These are phyloP conservation scores for Alethe castanea DNA, from an alignment of 2,113 vertebrate genomes.

Conservation along the genomic window DNA sequence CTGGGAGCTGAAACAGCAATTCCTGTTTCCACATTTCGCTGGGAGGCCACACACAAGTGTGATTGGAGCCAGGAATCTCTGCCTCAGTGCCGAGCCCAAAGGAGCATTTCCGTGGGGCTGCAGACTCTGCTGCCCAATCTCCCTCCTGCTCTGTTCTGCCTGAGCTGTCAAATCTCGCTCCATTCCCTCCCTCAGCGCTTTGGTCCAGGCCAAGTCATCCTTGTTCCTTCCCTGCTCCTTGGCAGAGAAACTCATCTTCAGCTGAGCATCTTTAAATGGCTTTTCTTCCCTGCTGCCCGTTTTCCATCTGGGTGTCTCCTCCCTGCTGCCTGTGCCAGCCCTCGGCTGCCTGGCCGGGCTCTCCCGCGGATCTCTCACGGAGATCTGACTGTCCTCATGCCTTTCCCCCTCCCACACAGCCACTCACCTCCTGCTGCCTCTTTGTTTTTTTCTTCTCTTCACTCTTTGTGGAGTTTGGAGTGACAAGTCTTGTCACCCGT, in stretches of 20 bases:
- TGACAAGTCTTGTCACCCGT: not conserved
- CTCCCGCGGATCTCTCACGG: fast-evolving
- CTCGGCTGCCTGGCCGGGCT: not conserved
- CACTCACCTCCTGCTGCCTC: not conserved
- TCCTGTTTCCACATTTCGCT: not conserved
- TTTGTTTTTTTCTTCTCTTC: not conserved
- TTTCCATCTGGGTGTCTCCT: not conserved
- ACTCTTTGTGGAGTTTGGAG: not conserved
- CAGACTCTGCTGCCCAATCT: not conserved
- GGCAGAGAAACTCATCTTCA: not conserved
- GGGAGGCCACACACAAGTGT: not conserved
- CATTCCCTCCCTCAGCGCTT: not conserved
- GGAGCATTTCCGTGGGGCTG: not conserved
- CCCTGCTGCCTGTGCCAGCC: not conserved
- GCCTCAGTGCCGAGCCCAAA: not conserved
- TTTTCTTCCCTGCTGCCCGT: not conserved
- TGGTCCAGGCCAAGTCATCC: not conserved
- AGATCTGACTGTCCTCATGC: fast-evolving
- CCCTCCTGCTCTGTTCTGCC: not conserved
- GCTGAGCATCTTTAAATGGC: not conserved
- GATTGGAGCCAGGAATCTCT: not conserved
- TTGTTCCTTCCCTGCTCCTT: not conserved
- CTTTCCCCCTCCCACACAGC: not conserved
- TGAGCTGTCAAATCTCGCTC: not conserved
- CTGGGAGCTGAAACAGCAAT: not conserved